A percentile compares a stretch with the other conserved stretches of the same genome.
These are phyloP conservation scores for Apamea epomidion DNA, from an alignment of 2,888 invertebrate genomes.

Conservation along the genomic window DNA sequence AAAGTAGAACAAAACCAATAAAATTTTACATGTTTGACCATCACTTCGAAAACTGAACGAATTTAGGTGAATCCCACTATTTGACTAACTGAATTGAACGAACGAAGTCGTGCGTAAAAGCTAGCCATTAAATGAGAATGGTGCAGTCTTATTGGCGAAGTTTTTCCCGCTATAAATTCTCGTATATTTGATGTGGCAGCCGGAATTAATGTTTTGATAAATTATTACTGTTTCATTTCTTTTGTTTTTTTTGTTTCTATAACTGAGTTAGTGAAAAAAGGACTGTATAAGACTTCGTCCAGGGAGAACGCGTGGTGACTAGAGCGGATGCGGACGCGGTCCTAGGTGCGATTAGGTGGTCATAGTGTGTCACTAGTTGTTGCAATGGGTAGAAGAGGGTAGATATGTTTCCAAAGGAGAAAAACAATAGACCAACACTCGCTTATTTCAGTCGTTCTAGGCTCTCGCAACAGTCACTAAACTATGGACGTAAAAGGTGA, in stretches of 20 bases:
- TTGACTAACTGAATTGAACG: constrained; percentile 56
- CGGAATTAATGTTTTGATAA: constrained; percentile 53
- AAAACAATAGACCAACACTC: background rate
- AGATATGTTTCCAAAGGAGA: background rate
- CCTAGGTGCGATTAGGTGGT: background rate
- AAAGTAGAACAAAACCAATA: constrained; percentile 42
- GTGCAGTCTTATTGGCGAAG: constrained; percentile 59
- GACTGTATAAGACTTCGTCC: background rate
- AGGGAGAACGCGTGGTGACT: background rate
- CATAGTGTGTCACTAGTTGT: background rate
- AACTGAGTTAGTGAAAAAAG: constrained; percentile 26
- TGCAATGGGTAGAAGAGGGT: background rate
- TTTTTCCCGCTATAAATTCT: constrained; percentile 59
- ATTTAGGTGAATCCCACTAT: constrained; percentile 49
- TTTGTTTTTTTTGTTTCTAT: constrained; percentile 15
- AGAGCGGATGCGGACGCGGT: background rate
- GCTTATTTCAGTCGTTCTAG: background rate
- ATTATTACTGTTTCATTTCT: constrained; percentile 51
- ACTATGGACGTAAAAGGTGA: background rate
- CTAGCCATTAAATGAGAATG: constrained; percentile 54
- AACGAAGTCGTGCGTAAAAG: constrained; percentile 48
- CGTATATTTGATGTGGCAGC: constrained; percentile 55
- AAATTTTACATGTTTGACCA: constrained; percentile 65
- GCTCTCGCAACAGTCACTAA: background rate
- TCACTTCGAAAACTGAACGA: constrained; percentile 42